Percentiles rank a stretch among this genome's conserved stretches.
phyloP scores from a whole-genome alignment of 2,888 invertebrate species.

The Laspeyria flexula region DNA sequence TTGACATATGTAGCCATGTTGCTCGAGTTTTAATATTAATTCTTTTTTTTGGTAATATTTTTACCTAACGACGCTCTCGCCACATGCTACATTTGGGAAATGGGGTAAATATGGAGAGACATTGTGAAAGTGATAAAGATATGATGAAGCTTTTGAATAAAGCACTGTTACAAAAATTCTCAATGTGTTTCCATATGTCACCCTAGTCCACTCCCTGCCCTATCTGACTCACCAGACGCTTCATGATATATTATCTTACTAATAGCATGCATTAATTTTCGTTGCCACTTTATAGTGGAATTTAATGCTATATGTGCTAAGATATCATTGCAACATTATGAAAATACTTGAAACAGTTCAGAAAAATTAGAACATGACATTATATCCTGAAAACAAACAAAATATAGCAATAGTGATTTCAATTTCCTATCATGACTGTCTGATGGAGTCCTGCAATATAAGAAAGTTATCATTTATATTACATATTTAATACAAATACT shows the following conservation, averaged over 20 bases:
- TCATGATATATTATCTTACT: constrained; percentile 37
- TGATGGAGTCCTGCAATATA: neutral
- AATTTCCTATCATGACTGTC: neutral
- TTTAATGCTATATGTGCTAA: neutral
- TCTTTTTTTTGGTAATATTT: constrained; percentile 72
- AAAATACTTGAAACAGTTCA: neutral
- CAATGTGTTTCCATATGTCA: constrained; percentile 89
- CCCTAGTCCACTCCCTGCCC: constrained; percentile 70
- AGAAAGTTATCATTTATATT: too few species aligned
- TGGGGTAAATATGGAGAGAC: constrained; percentile 90
- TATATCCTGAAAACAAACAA: too few species aligned
- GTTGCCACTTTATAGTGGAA: neutral
- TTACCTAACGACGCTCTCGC: constrained; percentile 79
- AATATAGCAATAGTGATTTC: neutral
- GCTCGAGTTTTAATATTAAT: constrained; percentile 70
- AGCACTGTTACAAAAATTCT: constrained; percentile 89
- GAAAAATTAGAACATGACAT: too few species aligned
- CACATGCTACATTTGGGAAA: constrained; percentile 87
- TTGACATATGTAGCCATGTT: constrained; percentile 87
- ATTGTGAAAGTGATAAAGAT: constrained; percentile 88
- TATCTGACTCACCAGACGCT: constrained; percentile 46
- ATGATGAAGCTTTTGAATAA: constrained; percentile 88
- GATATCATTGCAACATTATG: neutral
- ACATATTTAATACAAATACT: too few species aligned
- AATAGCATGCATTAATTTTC: constrained; percentile 40